These are phyloP conservation scores for Diplosoma virens DNA, from an alignment of 23 tunicate genomes.

Conservation along the genomic window DNA sequence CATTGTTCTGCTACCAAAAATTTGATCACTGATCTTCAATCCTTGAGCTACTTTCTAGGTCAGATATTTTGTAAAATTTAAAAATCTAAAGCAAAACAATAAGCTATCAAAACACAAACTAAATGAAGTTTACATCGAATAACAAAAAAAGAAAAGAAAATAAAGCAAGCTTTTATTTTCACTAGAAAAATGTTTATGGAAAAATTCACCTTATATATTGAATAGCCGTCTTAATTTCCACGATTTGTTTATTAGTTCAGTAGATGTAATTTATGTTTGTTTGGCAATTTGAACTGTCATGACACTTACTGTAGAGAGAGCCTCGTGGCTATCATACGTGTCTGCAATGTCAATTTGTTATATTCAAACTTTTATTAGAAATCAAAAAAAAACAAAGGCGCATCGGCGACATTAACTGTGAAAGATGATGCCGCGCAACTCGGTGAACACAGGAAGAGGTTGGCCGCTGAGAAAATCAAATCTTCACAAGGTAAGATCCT, in stretches of 20 bases:
- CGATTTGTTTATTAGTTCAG: too few relatives aligned
- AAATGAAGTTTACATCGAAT: neutral
- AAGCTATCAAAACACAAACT: neutral
- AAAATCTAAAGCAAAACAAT: neutral
- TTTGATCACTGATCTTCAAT: too few relatives aligned
- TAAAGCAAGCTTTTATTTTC: neutral
- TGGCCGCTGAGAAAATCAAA: constrained; percentile 28
- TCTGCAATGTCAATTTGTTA: too few relatives aligned
- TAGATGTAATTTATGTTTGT: too few relatives aligned
- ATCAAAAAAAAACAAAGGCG: neutral
- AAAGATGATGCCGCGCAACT: constrained; percentile 68
- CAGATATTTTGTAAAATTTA: neutral
- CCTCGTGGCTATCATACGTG: too few relatives aligned
- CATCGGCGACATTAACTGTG: constrained; percentile 51
- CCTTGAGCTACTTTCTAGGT: neutral
- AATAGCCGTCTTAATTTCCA: neutral
- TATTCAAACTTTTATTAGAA: neutral
- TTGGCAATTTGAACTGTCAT: too few relatives aligned
- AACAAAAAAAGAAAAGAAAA: neutral
- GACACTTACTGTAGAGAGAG: too few relatives aligned
- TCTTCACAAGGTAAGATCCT: neutral
- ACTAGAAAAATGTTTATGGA: too few relatives aligned
- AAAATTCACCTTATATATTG: neutral
- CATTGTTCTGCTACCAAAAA: neutral
- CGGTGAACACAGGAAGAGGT: constrained; percentile 43